These are phyloP conservation scores for Phalacrocorax brasilianus DNA, from an alignment of 2,113 vertebrate species.

Conservation along the genomic window DNA sequence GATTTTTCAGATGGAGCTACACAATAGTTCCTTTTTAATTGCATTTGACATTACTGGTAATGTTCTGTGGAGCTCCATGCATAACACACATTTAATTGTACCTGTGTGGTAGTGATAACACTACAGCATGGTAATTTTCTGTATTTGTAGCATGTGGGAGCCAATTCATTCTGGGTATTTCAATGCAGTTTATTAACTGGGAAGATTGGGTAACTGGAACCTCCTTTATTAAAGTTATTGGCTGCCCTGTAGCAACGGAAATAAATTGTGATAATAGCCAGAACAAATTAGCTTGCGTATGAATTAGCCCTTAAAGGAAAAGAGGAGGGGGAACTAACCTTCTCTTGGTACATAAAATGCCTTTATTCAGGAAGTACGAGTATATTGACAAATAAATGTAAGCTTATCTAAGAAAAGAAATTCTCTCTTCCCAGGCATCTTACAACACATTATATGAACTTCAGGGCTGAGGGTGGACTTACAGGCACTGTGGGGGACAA, in stretches of 20 bases:
- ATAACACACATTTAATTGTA: conserved; percentile 68
- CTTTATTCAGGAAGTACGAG: background rate
- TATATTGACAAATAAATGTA: conserved; percentile 14
- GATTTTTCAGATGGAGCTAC: conserved; percentile 51
- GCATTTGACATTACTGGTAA: conserved; percentile 55
- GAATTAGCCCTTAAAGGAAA: conserved; percentile 60
- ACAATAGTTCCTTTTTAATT: conserved; percentile 67
- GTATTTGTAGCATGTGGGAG: conserved; percentile 47
- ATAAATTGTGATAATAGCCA: conserved; percentile 73
- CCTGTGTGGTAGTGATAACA: conserved; percentile 69
- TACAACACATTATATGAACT: background rate
- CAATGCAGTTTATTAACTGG: conserved; percentile 71
- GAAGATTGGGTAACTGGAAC: conserved; percentile 68
- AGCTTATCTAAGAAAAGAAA: background rate
- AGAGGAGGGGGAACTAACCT: conserved; percentile 8
- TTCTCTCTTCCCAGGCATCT: background rate
- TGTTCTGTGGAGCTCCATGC: conserved; percentile 41
- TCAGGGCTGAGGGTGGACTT: background rate
- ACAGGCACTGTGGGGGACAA: background rate
- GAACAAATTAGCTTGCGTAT: conserved; percentile 69
- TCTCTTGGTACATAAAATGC: background rate
- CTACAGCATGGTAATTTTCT: conserved; percentile 50
- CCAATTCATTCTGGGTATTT: conserved; percentile 61
- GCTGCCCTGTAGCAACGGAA: conserved; percentile 60
- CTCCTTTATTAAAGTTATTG: conserved; percentile 73